Base-by-base conservation (phyloP, 2,888 invertebrate genomes). In the Electrophaes corylata region DNA sequence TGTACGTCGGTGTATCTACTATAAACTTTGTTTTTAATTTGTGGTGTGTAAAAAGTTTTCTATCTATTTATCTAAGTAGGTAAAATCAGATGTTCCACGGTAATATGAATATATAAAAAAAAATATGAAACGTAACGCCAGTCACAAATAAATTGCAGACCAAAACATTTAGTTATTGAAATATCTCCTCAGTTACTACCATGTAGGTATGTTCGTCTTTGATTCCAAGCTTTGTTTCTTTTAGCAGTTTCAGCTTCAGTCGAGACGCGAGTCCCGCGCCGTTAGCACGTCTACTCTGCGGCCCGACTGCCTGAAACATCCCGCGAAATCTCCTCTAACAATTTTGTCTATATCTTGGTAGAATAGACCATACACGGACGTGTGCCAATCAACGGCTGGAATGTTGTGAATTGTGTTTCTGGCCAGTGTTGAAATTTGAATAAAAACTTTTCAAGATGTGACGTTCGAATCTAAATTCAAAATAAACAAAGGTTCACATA, bases 221-320 rank as follows among this genome's bases (percentile, higher is more conserved):
- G 31, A 31, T 58, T 53, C 60, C 57, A 60, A 58, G 55, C 55
- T 57, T 18, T 53, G 39, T 45, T 50, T 35, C 39, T 14, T 26
- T 45, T 48, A 51, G 44, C 37, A 39, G 33, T 44, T 53, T 47
- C 52, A 40, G 47, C 18, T 61, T 65, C 65, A 67, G 67, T 67
- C 53, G 57, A 46, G 52, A 59, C 62, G 62, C 59, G 59, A 46
- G 57, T 50, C 51, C 44, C 60, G 64, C 59, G 65, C 35, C 47
- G 59, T 8, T n/a, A 53, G 53, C 60, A 65, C 67, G 67, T 53
- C 18, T 26, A 40, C 47, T 49, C 45, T 45, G 33, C 47, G 11
- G 44, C 39, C 51, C 47, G 45, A 10, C 5, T 11, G 14, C 26
- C 35, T 50, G 43, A 39, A 31, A 57, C 23, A 55, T 45, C 44